phyloP scores from a whole-genome alignment of 2,113 vertebrate genomes.

The Pica pica region DNA sequence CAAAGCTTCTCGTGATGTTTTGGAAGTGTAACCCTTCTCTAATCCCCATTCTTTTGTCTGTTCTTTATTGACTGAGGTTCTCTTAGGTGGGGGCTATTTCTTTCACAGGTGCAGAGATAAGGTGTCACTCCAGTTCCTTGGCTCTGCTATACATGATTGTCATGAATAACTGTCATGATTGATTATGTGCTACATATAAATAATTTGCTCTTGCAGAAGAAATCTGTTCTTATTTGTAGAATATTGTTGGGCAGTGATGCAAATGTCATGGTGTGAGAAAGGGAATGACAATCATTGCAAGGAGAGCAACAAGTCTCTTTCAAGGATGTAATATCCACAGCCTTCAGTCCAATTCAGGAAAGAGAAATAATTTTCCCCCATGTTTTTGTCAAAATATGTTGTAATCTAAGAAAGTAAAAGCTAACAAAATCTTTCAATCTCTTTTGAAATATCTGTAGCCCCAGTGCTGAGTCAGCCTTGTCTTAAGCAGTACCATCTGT shows the following conservation, averaged over 20 bases:
- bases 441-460: not conserved
- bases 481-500: not conserved
- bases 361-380: not conserved
- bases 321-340: not conserved
- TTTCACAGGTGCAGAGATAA: not conserved
- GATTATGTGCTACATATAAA: not conserved
- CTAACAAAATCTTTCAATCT: not conserved
- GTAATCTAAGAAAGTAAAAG: not conserved
- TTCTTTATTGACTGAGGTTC: not conserved
- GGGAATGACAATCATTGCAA: not conserved
- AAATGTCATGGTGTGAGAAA: not conserved
- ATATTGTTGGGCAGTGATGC: not conserved
- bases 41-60: not conserved
- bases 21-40: not conserved
- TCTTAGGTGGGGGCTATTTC: not conserved
- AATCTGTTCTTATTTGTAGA: not conserved
- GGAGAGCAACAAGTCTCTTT: not conserved
- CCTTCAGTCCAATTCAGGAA: not conserved
- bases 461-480: not conserved
- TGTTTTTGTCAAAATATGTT: not conserved
- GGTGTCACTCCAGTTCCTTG: not conserved
- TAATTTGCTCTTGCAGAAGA: not conserved
- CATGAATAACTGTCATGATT: not conserved
- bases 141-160: not conserved
- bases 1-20: fast-evolving